A percentile compares a stretch with the other conserved stretches of the same genome.
Conservation (phyloP, 2,113 vertebrate species). For the Daboia siamensis region DNA sequence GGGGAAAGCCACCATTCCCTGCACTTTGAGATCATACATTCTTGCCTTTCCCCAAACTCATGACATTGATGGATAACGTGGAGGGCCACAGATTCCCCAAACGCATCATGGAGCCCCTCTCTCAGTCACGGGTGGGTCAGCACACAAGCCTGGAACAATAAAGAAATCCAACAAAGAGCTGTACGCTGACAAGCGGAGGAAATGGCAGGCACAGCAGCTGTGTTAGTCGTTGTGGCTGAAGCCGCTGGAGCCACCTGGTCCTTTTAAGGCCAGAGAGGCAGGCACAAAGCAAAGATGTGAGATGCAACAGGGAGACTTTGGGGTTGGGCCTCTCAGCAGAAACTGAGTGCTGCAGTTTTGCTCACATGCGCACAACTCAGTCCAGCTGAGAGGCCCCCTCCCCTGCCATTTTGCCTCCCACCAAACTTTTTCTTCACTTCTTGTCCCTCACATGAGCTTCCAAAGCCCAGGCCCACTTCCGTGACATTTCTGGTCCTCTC, state of each 20-base stretch:
- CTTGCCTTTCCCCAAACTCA: not conserved
- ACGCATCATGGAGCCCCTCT: not conserved
- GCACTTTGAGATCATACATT: not conserved
- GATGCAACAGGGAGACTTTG: not conserved
- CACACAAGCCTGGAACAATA: not conserved
- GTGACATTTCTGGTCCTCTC: conserved; percentile 19
- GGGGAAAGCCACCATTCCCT: not conserved
- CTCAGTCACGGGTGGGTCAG: not conserved
- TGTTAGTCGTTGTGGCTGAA: no score
- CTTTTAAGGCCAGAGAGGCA: no score
- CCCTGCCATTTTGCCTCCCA: rapidly evolving
- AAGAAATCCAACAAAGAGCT: not conserved
- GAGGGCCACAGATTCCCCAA: not conserved
- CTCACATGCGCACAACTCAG: not conserved
- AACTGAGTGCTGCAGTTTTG: not conserved
- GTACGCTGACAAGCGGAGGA: no score
- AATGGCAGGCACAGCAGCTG: no score
- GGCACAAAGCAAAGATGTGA: not conserved
- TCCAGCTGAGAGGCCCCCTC: rapidly evolving
- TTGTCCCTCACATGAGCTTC: not conserved
- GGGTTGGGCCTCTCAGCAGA: not conserved
- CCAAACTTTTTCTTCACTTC: rapidly evolving
- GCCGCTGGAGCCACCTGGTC: no score
- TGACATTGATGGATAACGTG: not conserved
- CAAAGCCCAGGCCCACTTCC: conserved; percentile 46